Evolutionary conservation across 2,888 invertebrate genomes (phyloP).

Genomic region (Tetanocera ferruginea): DNA sequence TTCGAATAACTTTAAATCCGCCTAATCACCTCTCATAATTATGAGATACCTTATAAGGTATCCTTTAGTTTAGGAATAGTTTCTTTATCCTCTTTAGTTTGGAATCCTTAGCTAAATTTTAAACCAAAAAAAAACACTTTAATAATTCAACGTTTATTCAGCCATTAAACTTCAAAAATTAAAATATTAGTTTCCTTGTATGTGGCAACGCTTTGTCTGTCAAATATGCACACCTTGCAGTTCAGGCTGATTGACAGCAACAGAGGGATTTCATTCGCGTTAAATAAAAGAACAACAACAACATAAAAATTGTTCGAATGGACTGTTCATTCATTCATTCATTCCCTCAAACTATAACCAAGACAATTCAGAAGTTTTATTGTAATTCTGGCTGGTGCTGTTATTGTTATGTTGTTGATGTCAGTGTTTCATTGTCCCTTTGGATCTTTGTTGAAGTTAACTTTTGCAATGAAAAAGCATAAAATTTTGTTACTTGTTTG

Average conservation of each 20-base stretch:
- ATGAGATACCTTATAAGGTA: no score
- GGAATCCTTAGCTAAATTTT: not conserved
- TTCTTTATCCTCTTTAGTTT: not conserved
- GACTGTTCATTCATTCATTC: not conserved
- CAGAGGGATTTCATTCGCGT: not conserved
- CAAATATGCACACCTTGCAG: slow-evolving; percentile 60
- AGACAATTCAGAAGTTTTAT: not conserved
- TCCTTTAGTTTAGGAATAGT: no score
- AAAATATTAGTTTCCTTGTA: not conserved
- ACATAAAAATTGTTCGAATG: slow-evolving; percentile 4
- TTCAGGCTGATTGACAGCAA: slow-evolving; percentile 61
- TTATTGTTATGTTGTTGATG: slow-evolving; percentile 36
- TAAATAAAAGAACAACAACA: not conserved
- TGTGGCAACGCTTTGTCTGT: not conserved
- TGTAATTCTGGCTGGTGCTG: slow-evolving; percentile 14
- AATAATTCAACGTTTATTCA: no score
- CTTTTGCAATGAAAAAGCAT: not conserved
- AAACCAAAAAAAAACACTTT: not conserved
- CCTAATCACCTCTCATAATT: no score
- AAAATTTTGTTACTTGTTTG: not conserved
- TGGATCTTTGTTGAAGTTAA: slow-evolving; percentile 57
- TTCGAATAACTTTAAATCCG: no score
- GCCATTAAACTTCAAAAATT: no score
- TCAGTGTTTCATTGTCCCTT: slow-evolving; percentile 32
- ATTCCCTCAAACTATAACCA: not conserved